Conservation (phyloP, 2,888 invertebrate species). For the Orthosia incerta region DNA sequence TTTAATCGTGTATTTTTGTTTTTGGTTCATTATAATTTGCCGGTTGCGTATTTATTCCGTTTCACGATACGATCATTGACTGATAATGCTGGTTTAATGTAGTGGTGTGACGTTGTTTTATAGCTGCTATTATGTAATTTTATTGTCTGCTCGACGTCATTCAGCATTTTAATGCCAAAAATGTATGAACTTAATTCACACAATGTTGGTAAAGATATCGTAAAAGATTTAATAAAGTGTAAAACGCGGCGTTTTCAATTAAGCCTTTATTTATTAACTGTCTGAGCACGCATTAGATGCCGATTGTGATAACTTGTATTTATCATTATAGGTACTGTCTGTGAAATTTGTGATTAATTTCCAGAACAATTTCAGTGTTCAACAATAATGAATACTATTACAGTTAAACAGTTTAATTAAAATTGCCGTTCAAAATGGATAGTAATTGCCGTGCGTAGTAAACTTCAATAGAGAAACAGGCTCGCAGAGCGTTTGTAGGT, state of each 20-base stretch:
- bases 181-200: slow-evolving; percentile 54
- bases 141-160: slow-evolving; percentile 34
- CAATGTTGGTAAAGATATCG: slow-evolving; percentile 44
- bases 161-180: slow-evolving; percentile 36
- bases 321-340: slow-evolving; percentile 23
- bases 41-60: slow-evolving; percentile 43
- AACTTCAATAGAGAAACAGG: slow-evolving; percentile 64
- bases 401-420: slow-evolving; percentile 68
- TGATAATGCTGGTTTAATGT: slow-evolving; percentile 24
- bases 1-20: slow-evolving; percentile 64
- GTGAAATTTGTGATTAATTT: slow-evolving; percentile 44
- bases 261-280: slow-evolving; percentile 35
- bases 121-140: slow-evolving; percentile 47
- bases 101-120: slow-evolving; percentile 43
- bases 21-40: slow-evolving; percentile 55
- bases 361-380: slow-evolving; percentile 41
- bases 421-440: slow-evolving; percentile 65
- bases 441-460: slow-evolving; percentile 65
- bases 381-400: slow-evolving; percentile 55
- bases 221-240: slow-evolving; percentile 49
- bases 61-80: slow-evolving; percentile 35
- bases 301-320: slow-evolving; percentile 43
- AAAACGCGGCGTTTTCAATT: slow-evolving; percentile 30
- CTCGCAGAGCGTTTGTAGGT: slow-evolving; percentile 38
- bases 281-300: slow-evolving; percentile 36